A percentile compares a stretch with the other conserved stretches of the same genome.
Evolutionary conservation across 2,888 invertebrate species (phyloP).

Genomic region (Drosophila merina): DNA sequence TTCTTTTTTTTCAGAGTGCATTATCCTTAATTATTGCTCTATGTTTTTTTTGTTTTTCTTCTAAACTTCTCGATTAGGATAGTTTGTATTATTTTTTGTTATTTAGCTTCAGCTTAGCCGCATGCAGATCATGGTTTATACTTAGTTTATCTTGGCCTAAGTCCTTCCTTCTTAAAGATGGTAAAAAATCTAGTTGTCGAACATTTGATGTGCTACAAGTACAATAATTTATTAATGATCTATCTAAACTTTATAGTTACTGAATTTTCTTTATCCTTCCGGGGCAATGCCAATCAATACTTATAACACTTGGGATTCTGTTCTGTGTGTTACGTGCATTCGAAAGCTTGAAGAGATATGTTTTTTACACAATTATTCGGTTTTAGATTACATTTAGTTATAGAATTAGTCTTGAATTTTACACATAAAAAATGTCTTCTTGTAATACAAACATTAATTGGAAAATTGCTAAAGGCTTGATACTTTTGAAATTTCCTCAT

Average conservation of each 20-base stretch:
- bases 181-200: slow-evolving; percentile 46
- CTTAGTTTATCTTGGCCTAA: slow-evolving; percentile 38
- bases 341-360: slow-evolving; percentile 66
- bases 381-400: slow-evolving; percentile 29
- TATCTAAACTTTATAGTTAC: slow-evolving; percentile 46
- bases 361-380: slow-evolving; percentile 26
- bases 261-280: slow-evolving; percentile 10
- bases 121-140: slow-evolving; percentile 37
- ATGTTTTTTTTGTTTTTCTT: slow-evolving; percentile 26
- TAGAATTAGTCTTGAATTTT: slow-evolving; percentile 47
- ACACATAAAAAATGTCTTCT: slow-evolving; percentile 46
- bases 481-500: slow-evolving; percentile 39
- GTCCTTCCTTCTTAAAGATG: slow-evolving; percentile 29
- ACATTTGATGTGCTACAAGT: slow-evolving; percentile 41
- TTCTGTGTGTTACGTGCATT: slow-evolving; percentile 47
- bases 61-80: slow-evolving; percentile 18
- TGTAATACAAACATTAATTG: slow-evolving; percentile 49
- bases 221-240: slow-evolving; percentile 50
- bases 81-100: slow-evolving; percentile 7
- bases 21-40: slow-evolving; percentile 44
- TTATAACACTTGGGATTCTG: slow-evolving; percentile 44
- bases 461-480: slow-evolving; percentile 58
- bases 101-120: slow-evolving; percentile 41
- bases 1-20: slow-evolving; percentile 28
- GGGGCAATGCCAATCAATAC: slow-evolving; percentile 22